Base-by-base conservation (phyloP, 37 sponge, comb jelly and placozoan genomes). In the Eunapius fragilis region DNA sequence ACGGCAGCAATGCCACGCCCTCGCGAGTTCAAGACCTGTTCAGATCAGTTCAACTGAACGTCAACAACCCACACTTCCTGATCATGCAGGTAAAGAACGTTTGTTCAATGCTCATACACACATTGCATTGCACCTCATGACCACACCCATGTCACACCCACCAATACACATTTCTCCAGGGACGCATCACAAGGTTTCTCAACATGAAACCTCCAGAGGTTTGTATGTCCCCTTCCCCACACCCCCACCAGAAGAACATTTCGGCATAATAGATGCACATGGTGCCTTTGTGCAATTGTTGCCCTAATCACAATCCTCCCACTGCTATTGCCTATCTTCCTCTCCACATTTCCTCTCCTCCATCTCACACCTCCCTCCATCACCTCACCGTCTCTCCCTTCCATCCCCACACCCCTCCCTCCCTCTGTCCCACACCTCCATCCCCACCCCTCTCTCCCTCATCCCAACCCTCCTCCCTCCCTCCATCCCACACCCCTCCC, bases 191-290 rank as follows among this genome's bases (percentile, higher is more conserved):
- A 2, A 93, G 96, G 82, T 97, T 98, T 25, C 80, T 98, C 74
- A 98, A 98, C 87, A 98, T 98, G 99, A 98, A 98, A 80, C 99
- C 99, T 27, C 90, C 88, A 28, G 99, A 98, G 91, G 96, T 95
- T 78, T 22, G 70, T 70, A 4, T 41, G 2, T 72, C 34, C 3
- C 37, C 31, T 24, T 67, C n/a, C 68, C 19, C n/a, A n/a, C n/a
- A n/a, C n/a, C n/a, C n/a, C n/a, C n/a, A n/a, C n/a, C n/a, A n/a
- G n/a, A n/a, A n/a, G n/a, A n/a, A n/a, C n/a, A n/a, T n/a, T n/a
- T n/a, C n/a, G n/a, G n/a, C n/a, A n/a, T n/a, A n/a, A n/a, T n/a
- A n/a, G n/a, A n/a, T n/a, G n/a, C n/a, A n/a, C n/a, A n/a, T n/a
- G n/a, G n/a, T n/a, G n/a, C n/a, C n/a, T n/a, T n/a, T n/a, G n/a